phyloP scores from a whole-genome alignment of 2,888 invertebrate genomes.

The Tinea pellionella region DNA sequence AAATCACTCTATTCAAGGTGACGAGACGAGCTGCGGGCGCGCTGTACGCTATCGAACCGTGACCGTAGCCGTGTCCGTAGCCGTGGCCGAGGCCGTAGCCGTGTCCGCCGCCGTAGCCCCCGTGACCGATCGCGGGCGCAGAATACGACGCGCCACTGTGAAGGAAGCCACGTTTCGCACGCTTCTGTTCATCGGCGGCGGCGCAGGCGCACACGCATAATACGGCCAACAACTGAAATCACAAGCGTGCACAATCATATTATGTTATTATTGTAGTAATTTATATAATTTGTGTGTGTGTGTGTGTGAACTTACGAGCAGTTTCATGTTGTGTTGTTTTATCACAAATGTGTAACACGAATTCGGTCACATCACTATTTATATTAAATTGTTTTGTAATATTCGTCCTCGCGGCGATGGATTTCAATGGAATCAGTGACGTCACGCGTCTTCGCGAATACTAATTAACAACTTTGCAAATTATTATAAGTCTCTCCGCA shows the following conservation, averaged over 20 bases:
- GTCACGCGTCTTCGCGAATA: not conserved
- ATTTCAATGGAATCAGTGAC: too few species aligned
- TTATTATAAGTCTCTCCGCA: too few species aligned
- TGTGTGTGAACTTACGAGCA: conserved; percentile 6
- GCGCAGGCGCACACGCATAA: conserved; percentile 22
- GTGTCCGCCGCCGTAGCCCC: not conserved
- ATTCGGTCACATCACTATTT: not conserved
- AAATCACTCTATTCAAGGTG: conserved; percentile 29
- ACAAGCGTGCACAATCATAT: not conserved
- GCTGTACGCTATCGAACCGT: conserved; percentile 13
- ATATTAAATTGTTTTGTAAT: not conserved
- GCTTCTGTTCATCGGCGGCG: conserved; percentile 21
- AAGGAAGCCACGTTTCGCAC: conserved; percentile 25
- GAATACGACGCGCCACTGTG: conserved; percentile 16
- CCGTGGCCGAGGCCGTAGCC: not conserved
- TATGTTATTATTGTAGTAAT: not conserved
- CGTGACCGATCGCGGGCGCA: conserved; percentile 19
- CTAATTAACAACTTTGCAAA: not conserved
- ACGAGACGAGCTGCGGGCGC: conserved; percentile 12
- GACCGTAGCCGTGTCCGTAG: not conserved
- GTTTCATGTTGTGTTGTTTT: not conserved
- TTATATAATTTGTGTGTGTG: too few species aligned
- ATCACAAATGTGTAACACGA: not conserved
- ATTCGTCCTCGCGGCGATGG: not conserved
- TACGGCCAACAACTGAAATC: conserved; percentile 15